Percentiles rank a stretch among this genome's conserved stretches.
These are phyloP conservation scores for Pollenia labialis DNA, from an alignment of 2,888 invertebrate species.

Conservation along the genomic window DNA sequence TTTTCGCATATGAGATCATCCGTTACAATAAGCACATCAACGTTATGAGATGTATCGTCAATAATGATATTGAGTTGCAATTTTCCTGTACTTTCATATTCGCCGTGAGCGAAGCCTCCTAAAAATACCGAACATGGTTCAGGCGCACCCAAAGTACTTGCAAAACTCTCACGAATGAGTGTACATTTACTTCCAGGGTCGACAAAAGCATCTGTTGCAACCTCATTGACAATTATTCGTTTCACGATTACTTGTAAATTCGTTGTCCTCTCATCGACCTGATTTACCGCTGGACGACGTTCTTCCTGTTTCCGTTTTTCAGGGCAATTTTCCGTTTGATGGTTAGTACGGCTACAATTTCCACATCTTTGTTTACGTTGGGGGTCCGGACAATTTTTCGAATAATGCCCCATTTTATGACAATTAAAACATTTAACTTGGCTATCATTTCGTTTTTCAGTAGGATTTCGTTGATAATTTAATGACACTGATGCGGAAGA, in stretches of 20 bases:
- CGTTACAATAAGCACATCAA: neutral
- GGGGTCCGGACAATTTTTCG: neutral
- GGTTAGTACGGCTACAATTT: neutral
- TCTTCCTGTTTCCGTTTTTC: neutral
- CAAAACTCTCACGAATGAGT: constrained; percentile 1
- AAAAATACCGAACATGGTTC: neutral
- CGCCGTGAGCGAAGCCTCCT: constrained; percentile 6
- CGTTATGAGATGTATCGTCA: neutral
- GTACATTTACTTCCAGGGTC: constrained; percentile 9
- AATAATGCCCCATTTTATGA: neutral
- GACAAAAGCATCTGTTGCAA: constrained; percentile 38
- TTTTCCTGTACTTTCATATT: neutral
- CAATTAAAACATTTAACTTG: neutral
- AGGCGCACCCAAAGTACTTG: neutral
- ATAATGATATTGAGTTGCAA: neutral
- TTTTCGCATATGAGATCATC: neutral
- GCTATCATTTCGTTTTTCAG: too few relatives aligned
- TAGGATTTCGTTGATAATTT: too few relatives aligned
- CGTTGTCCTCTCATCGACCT: neutral
- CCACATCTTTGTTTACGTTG: constrained; percentile 27
- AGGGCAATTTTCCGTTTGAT: neutral
- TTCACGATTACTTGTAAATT: constrained; percentile 21
- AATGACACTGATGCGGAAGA: too few relatives aligned
- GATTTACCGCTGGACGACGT: neutral
- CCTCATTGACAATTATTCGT: constrained; percentile 41